These are phyloP conservation scores for Esox masquinongy DNA, from an alignment of 2,797 vertebrate genomes.

Conservation along the genomic window DNA sequence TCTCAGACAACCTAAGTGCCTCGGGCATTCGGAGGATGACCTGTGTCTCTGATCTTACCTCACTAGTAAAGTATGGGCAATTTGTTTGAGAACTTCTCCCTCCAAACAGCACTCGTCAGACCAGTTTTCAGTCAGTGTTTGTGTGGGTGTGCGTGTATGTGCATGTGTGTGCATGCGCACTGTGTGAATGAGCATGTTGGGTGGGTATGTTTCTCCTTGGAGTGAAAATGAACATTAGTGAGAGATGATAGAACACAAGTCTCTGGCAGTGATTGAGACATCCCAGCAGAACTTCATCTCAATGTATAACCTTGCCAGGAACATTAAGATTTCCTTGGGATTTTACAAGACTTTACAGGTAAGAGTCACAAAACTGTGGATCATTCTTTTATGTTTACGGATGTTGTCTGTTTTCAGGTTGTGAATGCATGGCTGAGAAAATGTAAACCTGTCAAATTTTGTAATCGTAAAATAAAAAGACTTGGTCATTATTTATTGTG, in stretches of 20 bases:
- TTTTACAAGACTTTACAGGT: not conserved
- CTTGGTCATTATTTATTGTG: no score
- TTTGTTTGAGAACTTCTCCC: conserved; percentile 38
- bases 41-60: not conserved
- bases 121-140: conserved; percentile 48
- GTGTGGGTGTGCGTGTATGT: conserved; percentile 9
- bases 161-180: conserved; percentile 6
- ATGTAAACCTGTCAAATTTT: not conserved
- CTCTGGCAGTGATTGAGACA: not conserved
- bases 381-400: no score
- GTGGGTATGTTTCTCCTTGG: not conserved
- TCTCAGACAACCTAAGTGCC: not conserved
- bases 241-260: not conserved
- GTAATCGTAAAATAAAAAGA: no score
- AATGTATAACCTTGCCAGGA: no score
- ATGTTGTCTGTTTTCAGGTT: no score
- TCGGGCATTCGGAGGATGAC: not conserved
- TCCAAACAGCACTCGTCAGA: conserved; percentile 46
- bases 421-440: no score
- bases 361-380: not conserved
- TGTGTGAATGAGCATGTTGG: not conserved
- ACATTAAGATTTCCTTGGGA: not conserved
- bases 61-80: conserved; percentile 18
- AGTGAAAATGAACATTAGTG: not conserved
- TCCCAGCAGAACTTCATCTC: conserved; percentile 6